Evolutionary conservation across 2,797 vertebrate species (phyloP), one percentile per base, ranked within the genome.

Genomic region (Tinamus major): DNA sequence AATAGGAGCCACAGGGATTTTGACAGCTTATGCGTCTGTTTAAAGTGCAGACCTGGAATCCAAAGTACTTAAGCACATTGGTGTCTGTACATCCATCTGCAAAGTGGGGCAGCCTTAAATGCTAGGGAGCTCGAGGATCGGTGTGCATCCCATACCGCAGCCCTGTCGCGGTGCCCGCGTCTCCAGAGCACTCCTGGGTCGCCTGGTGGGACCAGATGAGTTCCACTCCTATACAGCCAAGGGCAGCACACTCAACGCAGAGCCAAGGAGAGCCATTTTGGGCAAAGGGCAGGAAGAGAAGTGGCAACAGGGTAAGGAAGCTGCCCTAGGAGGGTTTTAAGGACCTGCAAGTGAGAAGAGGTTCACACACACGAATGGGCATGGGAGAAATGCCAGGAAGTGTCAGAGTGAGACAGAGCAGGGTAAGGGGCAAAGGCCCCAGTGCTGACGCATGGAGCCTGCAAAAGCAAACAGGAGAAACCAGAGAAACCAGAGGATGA

Each of bases 301-400:
- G 26, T 3, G 93, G 56, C 39, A 61, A 56, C 0, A 0, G 31
- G 26, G 1, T 67, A 31, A 37, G 42, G 42, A 78, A 71, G 23
- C 20, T 80, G 33, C 24, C 44, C 69, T 65, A 51, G 23, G 37
- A 78, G 26, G 13, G 20, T 48, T 27, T 44, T 58, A 79, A 85
- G 89, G 53, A 71, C 26, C 24, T 56, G 9, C 4, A 48, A 39
- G 53, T 79, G 51, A 85, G 55, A 86, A 93, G 77, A 80, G 9
- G n/a, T 35, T 87, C 49, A 53, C 1, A 1, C 0, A 1, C 23
- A 70, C 0, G 0, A 68, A 79, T 7, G 18, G 63, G 56, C 33
- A n/a, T 2, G 9, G 64, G 26, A 93, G 53, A 59, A 91, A 63
- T 51, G 14, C 26, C 41, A 56, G 74, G 24, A 75, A 69, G 23